A percentile compares a stretch with the other conserved stretches of the same genome.
Conservation (phyloP, 2,888 invertebrate species). For the Nephrotoma flavescens region DNA sequence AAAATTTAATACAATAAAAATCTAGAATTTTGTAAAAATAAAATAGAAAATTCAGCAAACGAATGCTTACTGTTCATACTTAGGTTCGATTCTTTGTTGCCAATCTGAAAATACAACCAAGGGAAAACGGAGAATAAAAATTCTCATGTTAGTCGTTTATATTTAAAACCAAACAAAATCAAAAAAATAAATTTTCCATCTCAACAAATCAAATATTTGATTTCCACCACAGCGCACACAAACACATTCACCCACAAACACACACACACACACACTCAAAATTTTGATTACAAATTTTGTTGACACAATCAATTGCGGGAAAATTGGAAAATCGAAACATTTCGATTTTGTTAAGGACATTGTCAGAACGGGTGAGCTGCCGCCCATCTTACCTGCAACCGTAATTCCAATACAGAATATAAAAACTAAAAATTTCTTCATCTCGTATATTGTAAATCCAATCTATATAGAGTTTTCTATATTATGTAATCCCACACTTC, state of each 20-base stretch:
- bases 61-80: constrained; percentile 10
- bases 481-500: not conserved
- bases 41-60: constrained; percentile 4
- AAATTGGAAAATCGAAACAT: not conserved
- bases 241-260: too few species aligned
- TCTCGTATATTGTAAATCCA: constrained; percentile 12
- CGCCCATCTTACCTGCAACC: constrained; percentile 23
- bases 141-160: not conserved
- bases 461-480: constrained; percentile 2
- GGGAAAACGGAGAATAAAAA: not conserved
- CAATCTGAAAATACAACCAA: constrained; percentile 8
- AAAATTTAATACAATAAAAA: not conserved
- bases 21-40: not conserved
- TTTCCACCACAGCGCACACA: not conserved
- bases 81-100: constrained; percentile 6
- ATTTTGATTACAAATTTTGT: not conserved
- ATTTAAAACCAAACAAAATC: not conserved
- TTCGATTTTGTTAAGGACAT: not conserved
- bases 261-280: not conserved
- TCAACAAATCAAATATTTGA: not conserved
- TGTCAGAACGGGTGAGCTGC: not conserved
- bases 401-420: constrained; percentile 25
- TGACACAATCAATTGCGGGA: not conserved
- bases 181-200: constrained; percentile 3
- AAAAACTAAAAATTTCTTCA: constrained; percentile 25